phyloP scores from a whole-genome alignment of 1,140 invertebrate species.

The Eueides isabella region DNA sequence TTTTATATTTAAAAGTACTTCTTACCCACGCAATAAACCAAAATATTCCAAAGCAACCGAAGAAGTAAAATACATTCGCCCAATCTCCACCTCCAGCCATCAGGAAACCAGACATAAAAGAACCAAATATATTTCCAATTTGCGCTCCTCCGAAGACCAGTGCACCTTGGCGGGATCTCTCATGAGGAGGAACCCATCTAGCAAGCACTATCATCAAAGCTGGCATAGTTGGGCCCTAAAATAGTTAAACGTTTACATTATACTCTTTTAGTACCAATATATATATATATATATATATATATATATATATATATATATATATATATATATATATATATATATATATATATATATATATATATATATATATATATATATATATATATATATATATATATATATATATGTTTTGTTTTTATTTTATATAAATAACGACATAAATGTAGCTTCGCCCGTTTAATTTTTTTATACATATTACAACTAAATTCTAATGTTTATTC shows the following conservation, averaged over 20 bases:
- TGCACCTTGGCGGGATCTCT: constrained; percentile 88
- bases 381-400: no score
- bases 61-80: constrained; percentile 91
- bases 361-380: no score
- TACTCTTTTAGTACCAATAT: no score
- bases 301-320: no score
- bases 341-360: no score
- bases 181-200: constrained; percentile 88
- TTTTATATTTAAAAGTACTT: not conserved
- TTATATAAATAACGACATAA: no score
- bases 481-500: no score
- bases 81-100: constrained; percentile 86
- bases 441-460: no score
- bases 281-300: no score
- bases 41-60: constrained; percentile 87
- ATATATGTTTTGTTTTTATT: no score
- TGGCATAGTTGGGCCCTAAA: constrained; percentile 89
- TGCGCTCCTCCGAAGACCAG: constrained; percentile 88
- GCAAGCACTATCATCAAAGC: constrained; percentile 88
- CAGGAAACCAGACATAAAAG: constrained; percentile 86
- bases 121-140: constrained; percentile 89
- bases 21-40: constrained; percentile 88
- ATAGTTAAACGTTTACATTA: constrained; percentile 16
- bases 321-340: no score
- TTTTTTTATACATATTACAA: no score